Base-by-base conservation (phyloP, 2,113 vertebrate genomes). In the Pelobates fuscus region DNA sequence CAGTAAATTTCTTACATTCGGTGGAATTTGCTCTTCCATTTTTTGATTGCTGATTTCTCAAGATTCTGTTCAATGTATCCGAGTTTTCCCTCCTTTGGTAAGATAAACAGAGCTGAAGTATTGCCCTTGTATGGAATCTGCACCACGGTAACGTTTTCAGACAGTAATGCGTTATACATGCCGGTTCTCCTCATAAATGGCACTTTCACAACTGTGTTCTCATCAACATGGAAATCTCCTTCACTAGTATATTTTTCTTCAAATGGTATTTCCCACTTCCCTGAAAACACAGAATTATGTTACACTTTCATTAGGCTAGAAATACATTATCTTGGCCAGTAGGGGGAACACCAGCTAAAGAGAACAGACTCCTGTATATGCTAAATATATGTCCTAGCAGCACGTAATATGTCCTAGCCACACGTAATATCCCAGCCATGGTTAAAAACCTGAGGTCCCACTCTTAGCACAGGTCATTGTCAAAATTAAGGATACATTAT, bases 81-180 rank as follows among this genome's bases (percentile, higher is more conserved):
- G 90, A 95, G 89, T 71, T 89, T 92, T 59, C 90, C 95, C 44
- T 89, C 75, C 0, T 79, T 59, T 2, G 96, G 96, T 60, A 98
- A 88, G 52, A 96, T 84, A 20, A 98, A 88, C 84, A 95, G 90
- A 81, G 94, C 90, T 59, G 92, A 92, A 67, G 94, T 89, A 26
- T 93, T 92, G 49, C 93, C 89, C 43, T 90, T 87, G 84, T 95
- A 96, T 5, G 91, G 94, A 7, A 98, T 71, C 21, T 87, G 88
- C 67, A 95, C 82, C 67, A 96, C 87, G 3, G 46, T 27, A 64
- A 91, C 91, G 20, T 85, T 71, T 10, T 80, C 70, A 79, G 95
- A 94, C 5, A 92, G 79, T 5, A 83, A 78, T 75, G 80, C 84
- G 65, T 87, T 83, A 78, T 91, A 89, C 79, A 82, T 83, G 27